Conservation (phyloP, 2,888 invertebrate species). For the Endomychus coccineus region DNA sequence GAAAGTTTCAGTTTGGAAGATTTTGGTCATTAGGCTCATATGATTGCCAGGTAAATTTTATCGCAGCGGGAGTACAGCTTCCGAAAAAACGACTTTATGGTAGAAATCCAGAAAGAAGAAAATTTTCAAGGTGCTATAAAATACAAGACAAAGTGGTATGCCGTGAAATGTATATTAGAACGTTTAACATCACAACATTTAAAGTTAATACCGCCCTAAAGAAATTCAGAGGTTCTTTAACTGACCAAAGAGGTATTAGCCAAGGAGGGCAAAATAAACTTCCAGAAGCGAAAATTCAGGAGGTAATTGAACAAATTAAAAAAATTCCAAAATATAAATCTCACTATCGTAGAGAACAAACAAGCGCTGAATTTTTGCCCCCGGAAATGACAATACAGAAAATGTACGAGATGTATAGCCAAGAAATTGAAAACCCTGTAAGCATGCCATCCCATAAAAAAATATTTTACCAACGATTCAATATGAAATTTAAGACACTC, state of each 20-base stretch:
- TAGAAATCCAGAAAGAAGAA: constrained; percentile 12
- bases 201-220: constrained; percentile 20
- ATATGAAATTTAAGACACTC: constrained; percentile 18
- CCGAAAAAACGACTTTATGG: constrained; percentile 18
- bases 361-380: constrained; percentile 15
- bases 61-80: constrained; percentile 16
- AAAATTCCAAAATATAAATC: constrained; percentile 12
- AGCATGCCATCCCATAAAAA: constrained; percentile 13
- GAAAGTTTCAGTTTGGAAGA: constrained; percentile 17
- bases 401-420: constrained; percentile 19
- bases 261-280: constrained; percentile 17
- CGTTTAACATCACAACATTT: constrained; percentile 15
- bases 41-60: constrained; percentile 19
- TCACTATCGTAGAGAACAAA: constrained; percentile 14
- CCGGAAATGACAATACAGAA: constrained; percentile 17
- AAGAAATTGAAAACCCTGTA: constrained; percentile 11
- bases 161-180: constrained; percentile 15
- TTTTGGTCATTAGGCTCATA: constrained; percentile 22
- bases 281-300: constrained; percentile 9
- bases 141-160: constrained; percentile 13
- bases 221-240: constrained; percentile 15
- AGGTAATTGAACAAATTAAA: constrained; percentile 10
- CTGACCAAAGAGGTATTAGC: constrained; percentile 16
- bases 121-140: constrained; percentile 7
- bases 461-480: constrained; percentile 19